Evolutionary conservation across 2,113 vertebrate species (phyloP).

Genomic region (Aegithalos caudatus): DNA sequence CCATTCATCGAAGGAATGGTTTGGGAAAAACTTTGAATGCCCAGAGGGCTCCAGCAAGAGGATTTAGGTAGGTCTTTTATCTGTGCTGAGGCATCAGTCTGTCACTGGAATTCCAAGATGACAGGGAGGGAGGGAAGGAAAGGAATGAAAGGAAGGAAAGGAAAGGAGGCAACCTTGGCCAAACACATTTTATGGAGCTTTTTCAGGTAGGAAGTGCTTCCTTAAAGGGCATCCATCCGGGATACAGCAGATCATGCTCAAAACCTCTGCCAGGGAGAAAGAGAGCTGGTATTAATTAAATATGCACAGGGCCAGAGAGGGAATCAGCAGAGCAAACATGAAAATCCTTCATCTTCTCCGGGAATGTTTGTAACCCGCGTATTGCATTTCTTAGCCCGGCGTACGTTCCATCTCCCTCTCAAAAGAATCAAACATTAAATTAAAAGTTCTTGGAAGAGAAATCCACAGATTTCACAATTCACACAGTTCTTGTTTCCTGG

Average conservation of each 20-base stretch:
- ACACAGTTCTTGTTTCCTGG: background rate
- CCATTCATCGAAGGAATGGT: background rate
- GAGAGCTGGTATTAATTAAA: background rate
- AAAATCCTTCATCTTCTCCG: conserved; percentile 7
- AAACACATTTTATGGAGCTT: accelerated
- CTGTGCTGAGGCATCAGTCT: background rate
- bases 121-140: background rate
- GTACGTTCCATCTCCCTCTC: background rate
- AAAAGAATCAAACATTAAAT: background rate
- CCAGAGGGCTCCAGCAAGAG: background rate
- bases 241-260: background rate
- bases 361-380: accelerated
- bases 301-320: background rate
- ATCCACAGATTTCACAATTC: background rate
- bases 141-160: background rate
- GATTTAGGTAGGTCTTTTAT: background rate
- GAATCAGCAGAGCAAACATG: background rate
- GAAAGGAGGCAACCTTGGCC: background rate
- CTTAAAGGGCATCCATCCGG: background rate
- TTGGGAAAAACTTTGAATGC: background rate
- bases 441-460: conserved; percentile 11
- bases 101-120: background rate
- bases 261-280: background rate
- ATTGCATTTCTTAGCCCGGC: background rate
- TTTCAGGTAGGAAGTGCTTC: background rate